Evolutionary conservation across 1,140 invertebrate species (phyloP).

Genomic region (Caenorhabditis inopinata): DNA sequence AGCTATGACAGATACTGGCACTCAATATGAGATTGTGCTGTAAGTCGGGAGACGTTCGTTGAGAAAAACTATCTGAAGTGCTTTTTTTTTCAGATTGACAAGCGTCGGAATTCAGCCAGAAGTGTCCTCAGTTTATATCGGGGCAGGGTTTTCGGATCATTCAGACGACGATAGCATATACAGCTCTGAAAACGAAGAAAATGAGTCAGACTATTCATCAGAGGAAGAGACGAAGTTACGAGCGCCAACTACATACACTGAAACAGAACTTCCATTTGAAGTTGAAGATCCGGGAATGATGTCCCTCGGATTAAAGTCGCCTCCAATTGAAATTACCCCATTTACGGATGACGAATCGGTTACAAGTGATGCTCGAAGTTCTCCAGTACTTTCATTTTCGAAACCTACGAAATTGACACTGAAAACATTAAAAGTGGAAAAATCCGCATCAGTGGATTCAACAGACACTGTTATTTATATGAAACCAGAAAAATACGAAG

Average conservation of each 20-base stretch:
- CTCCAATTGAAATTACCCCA: constrained; percentile 8
- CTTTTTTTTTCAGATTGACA: neutral
- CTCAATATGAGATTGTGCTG: constrained; percentile 27
- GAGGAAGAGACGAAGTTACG: neutral
- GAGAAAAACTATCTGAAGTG: neutral
- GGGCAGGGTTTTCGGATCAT: neutral
- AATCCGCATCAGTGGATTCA: constrained; percentile 36
- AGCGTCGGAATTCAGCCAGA: constrained; percentile 56
- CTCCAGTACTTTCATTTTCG: neutral
- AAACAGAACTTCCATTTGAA: constrained; percentile 8
- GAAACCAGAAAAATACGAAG: neutral
- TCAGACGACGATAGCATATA: neutral
- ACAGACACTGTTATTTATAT: constrained; percentile 38
- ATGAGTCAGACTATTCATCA: neutral
- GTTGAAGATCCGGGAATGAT: constrained; percentile 19
- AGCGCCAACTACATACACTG: neutral
- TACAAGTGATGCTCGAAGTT: neutral
- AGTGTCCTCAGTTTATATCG: constrained; percentile 45
- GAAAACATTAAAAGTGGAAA: neutral
- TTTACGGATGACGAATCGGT: neutral
- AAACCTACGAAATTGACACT: neutral
- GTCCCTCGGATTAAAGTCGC: neutral
- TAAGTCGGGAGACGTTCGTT: neutral
- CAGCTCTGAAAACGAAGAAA: neutral
- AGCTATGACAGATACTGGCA: neutral